phyloP scores from a whole-genome alignment of 37 sponge, comb jelly and placozoan species.

The Theonella swinhoei region DNA sequence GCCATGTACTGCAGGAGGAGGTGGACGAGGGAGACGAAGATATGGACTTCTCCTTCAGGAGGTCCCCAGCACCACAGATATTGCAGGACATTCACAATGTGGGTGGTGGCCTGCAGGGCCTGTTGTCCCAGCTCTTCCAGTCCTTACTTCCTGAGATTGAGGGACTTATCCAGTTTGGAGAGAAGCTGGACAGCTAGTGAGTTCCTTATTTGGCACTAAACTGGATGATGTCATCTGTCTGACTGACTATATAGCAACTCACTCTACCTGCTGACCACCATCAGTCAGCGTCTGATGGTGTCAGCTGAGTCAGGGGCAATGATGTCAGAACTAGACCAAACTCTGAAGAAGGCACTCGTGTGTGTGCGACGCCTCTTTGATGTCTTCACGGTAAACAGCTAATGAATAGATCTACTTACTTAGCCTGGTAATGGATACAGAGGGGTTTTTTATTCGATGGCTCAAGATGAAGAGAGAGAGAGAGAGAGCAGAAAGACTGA shows the following conservation, averaged over 20 bases:
- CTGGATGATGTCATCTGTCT: neutral
- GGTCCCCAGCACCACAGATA: neutral
- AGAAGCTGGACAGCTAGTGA: slow-evolving; percentile 79
- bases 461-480: no score
- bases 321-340: slow-evolving; percentile 62
- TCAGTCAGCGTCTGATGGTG: slow-evolving; percentile 65
- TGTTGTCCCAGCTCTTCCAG: slow-evolving; percentile 67
- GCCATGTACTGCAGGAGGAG: slow-evolving; percentile 2
- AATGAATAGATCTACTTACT: no score
- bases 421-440: no score
- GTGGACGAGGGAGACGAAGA: neutral
- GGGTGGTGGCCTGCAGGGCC: slow-evolving; percentile 11
- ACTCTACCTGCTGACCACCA: slow-evolving; percentile 65
- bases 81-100: neutral
- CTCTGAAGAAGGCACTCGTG: slow-evolving; percentile 56
- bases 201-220: slow-evolving; percentile 13
- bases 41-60: neutral
- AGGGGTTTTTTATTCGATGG: no score
- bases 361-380: slow-evolving; percentile 77
- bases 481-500: no score
- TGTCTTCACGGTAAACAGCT: slow-evolving; percentile 79
- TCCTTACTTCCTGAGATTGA: slow-evolving; percentile 76
- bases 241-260: slow-evolving; percentile 60
- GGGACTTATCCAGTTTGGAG: slow-evolving; percentile 76
- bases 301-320: slow-evolving; percentile 40